These are phyloP conservation scores for Holcopasites calliopsidis DNA, from an alignment of 1,140 invertebrate species.

Conservation along the genomic window DNA sequence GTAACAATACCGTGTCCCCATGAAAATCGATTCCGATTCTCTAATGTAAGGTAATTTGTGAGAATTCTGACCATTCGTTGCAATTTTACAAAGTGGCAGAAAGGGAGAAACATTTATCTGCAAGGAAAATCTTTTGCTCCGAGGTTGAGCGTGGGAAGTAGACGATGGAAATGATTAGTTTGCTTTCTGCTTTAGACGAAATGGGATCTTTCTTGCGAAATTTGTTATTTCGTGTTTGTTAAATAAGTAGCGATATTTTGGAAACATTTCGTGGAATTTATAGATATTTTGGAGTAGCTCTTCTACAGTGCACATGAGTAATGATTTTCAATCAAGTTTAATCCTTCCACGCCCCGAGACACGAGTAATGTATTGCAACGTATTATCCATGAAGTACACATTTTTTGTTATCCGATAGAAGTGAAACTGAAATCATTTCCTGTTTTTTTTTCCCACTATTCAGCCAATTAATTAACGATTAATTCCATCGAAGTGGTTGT, in stretches of 20 bases:
- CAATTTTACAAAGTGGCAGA: too few relatives aligned
- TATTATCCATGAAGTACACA: neutral
- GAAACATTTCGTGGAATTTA: too few relatives aligned
- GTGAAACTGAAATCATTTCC: too few relatives aligned
- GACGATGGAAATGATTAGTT: too few relatives aligned
- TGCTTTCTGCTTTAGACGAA: too few relatives aligned
- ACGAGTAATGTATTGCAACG: neutral
- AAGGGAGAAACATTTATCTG: too few relatives aligned
- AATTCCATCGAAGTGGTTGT: neutral
- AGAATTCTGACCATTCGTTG: neutral
- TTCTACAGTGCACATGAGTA: too few relatives aligned
- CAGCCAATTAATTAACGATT: neutral
- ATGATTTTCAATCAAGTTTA: constrained; percentile 9
- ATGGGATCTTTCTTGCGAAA: too few relatives aligned
- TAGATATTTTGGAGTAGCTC: too few relatives aligned
- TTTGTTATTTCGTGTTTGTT: too few relatives aligned
- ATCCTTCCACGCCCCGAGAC: neutral
- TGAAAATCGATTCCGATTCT: constrained; percentile 30
- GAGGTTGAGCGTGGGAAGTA: neutral
- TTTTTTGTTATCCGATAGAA: neutral
- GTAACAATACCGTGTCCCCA: neutral
- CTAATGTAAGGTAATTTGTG: constrained; percentile 22
- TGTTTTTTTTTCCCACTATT: neutral
- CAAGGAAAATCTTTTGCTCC: neutral
- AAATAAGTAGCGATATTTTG: too few relatives aligned